These are phyloP conservation scores for Acanthurus leucopareius DNA, from an alignment of 2,797 vertebrate genomes.

Conservation along the genomic window DNA sequence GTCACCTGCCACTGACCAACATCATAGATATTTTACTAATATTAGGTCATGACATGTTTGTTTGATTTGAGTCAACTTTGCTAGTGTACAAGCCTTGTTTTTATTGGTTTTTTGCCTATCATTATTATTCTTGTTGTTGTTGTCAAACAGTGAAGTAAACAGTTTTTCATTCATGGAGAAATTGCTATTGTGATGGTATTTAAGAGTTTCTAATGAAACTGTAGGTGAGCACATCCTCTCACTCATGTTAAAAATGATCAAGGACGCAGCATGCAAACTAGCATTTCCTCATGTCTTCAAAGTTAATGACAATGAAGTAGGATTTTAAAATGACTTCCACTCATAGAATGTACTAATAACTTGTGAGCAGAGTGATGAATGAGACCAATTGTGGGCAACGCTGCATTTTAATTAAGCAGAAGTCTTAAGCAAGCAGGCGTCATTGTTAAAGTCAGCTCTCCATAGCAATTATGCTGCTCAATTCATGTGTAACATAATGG, in stretches of 20 bases:
- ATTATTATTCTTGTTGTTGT: neutral
- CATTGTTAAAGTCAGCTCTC: conserved; percentile 81
- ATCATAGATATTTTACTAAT: neutral
- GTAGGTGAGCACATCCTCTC: conserved; percentile 43
- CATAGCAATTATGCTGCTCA: conserved; percentile 82
- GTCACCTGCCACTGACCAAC: neutral
- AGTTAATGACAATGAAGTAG: conserved; percentile 64
- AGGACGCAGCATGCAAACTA: conserved; percentile 53
- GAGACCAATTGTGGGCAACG: conserved; percentile 75
- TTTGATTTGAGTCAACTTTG: neutral
- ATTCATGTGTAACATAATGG: conserved; percentile 84
- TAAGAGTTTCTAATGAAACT: conserved; percentile 44
- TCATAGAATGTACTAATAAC: conserved; percentile 67
- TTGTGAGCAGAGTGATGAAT: conserved; percentile 77
- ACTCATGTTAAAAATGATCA: conserved; percentile 64
- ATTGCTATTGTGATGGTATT: too few species aligned
- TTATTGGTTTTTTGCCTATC: neutral
- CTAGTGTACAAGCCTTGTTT: neutral
- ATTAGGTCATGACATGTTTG: neutral
- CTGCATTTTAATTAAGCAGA: conserved; percentile 84
- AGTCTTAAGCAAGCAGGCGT: conserved; percentile 76
- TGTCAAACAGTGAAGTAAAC: neutral
- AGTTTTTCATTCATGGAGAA: neutral
- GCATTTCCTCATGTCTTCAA: conserved; percentile 59
- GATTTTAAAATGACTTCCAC: conserved; percentile 67